A percentile compares a stretch with the other conserved stretches of the same genome.
phyloP scores from a whole-genome alignment of 2,888 invertebrate species.

The Capitulum mitella region DNA sequence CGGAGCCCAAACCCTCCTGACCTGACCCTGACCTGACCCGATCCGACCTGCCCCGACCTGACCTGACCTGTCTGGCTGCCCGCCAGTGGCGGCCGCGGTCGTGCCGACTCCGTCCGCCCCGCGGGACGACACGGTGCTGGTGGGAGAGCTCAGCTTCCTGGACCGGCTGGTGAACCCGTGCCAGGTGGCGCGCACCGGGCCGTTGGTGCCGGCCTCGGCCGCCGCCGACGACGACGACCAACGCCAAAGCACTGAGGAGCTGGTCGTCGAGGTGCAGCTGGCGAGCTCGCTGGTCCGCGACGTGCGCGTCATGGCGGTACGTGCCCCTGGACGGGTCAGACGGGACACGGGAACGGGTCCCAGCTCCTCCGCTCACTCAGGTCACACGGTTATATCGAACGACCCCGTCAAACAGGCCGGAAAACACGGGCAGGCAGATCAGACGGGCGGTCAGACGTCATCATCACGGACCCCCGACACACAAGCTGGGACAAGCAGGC shows the following conservation, averaged over 20 bases:
- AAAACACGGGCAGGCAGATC: too few relatives aligned
- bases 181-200: neutral
- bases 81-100: neutral
- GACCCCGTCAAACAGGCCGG: too few relatives aligned
- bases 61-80: neutral
- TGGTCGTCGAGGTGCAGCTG: neutral
- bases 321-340: neutral
- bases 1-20: too few relatives aligned
- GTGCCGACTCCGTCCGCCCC: neutral
- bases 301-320: neutral
- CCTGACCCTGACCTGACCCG: too few relatives aligned
- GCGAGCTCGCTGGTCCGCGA: neutral
- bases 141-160: neutral
- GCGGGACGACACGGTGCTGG: conserved; percentile 8
- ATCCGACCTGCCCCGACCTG: too few relatives aligned
- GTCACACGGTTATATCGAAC: too few relatives aligned
- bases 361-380: too few relatives aligned
- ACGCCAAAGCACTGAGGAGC: neutral
- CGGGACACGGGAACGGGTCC: too few relatives aligned
- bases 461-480: too few relatives aligned
- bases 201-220: neutral
- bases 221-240: neutral
- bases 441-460: too few relatives aligned
- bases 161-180: neutral
- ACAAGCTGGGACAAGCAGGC: too few relatives aligned